phyloP scores from a whole-genome alignment of 2,888 invertebrate species.

The Polydrusus pterygomalis region DNA sequence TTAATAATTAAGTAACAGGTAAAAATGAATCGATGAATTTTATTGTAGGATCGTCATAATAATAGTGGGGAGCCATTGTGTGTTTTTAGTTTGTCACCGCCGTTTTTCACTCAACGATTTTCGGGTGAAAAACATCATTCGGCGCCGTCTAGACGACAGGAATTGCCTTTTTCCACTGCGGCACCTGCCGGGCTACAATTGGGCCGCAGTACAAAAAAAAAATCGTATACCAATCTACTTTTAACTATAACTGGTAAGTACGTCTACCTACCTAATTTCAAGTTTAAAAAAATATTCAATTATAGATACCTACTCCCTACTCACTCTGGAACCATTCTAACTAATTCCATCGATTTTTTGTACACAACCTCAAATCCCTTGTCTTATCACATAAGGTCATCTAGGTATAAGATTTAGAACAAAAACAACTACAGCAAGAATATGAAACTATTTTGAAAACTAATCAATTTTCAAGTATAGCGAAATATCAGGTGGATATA shows the following conservation, averaged over 20 bases:
- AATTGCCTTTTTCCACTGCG: conserved; percentile 40
- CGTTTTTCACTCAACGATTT: conserved; percentile 47
- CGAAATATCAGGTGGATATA: neutral
- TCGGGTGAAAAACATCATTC: conserved; percentile 41
- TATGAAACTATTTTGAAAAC: conserved; percentile 21
- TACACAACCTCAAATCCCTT: neutral
- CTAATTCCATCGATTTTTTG: no score
- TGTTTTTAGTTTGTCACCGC: conserved; percentile 48
- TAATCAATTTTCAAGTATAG: conserved; percentile 21
- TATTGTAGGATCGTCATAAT: conserved; percentile 37
- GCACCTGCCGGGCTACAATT: conserved; percentile 26
- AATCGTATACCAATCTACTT: conserved; percentile 35
- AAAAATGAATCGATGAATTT: conserved; percentile 15
- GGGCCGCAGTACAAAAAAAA: conserved; percentile 33
- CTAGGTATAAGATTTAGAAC: neutral
- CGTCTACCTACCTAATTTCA: no score
- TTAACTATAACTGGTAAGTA: conserved; percentile 46
- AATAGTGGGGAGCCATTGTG: conserved; percentile 47
- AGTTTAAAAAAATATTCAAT: no score
- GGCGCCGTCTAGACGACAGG: conserved; percentile 54
- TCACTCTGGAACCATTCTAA: no score
- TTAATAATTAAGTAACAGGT: neutral
- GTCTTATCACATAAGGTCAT: neutral
- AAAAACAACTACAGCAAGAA: no score
- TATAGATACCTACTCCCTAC: no score